Evolutionary conservation across 2,113 vertebrate species (phyloP), one percentile per base, ranked within the genome.

Genomic region (Lota lota): DNA sequence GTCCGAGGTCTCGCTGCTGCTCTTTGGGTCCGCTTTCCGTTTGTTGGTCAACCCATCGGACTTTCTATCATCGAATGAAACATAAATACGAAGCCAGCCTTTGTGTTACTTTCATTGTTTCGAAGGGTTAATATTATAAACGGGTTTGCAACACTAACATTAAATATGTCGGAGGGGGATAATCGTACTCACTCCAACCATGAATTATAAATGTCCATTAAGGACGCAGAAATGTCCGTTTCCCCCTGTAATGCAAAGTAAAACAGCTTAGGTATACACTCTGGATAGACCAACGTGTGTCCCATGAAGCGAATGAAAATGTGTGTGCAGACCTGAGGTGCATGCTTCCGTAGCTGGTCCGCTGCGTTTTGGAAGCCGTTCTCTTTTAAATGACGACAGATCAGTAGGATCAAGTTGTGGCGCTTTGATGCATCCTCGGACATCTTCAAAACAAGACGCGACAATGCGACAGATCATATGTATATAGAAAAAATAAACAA

Each of bases 361-460:
- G 92, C 92, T 56, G 88, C 91, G 62, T 91, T 89, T 61, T 80
- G 72, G 72, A 88, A 88, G 40, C 92, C 92, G 53, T 88, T 84
- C 21, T 91, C 88, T 72, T 88, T 90, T 79, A 93, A 73, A 72
- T 93, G 69, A 1, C 66, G 77, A 80, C 88, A 79, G 70, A 93
- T 89, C 63, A 93, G 75, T 57, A 70, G 74, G 20, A 83, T 81
- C 66, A 93, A 68, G 24, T 40, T 71, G 28, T 81, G 78, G 20
- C 70, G 72, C 20, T 83, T 50, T 33, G 84, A 71, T 51, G 76
- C 64, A 40, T 82, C 85, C 69, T 79, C 83, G 7, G 86, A 76
- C 92, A 92, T 92, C 5, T 24, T 79, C 57, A 19, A 61, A 62
- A 28, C 40, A 56, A 4, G 1, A 69, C 18, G 51, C 1, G 51